Conservation (phyloP, 2,888 invertebrate genomes). For the Melolontha melolontha region DNA sequence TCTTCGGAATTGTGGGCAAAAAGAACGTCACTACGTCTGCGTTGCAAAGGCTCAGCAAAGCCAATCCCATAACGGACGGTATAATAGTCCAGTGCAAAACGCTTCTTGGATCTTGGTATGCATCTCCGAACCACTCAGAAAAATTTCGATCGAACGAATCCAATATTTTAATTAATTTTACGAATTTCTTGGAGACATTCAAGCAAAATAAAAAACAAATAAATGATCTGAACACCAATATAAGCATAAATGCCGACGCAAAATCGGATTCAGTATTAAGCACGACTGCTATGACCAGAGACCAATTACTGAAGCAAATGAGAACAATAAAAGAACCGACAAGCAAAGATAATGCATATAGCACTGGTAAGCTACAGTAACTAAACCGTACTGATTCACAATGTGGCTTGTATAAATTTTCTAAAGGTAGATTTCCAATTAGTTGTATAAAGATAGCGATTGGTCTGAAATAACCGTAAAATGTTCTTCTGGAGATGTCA, state of each 20-base stretch:
- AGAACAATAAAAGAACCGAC: too few relatives aligned
- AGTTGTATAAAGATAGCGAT: constrained; percentile 3
- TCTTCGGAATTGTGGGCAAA: background rate
- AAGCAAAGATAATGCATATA: background rate
- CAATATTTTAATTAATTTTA: constrained; percentile 48
- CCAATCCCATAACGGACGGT: constrained; percentile 5
- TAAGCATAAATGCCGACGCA: constrained; percentile 32
- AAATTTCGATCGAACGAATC: constrained; percentile 48
- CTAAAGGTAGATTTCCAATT: background rate
- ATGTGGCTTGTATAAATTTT: background rate
- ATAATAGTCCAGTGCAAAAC: constrained; percentile 7
- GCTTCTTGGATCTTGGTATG: background rate
- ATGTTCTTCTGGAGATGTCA: background rate
- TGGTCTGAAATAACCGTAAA: constrained; percentile 1
- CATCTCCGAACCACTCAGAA: constrained; percentile 5
- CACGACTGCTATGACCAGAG: too few relatives aligned
- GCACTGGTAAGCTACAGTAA: constrained; percentile 10
- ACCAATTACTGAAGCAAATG: too few relatives aligned
- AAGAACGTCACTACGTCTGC: constrained; percentile 22
- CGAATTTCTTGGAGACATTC: constrained; percentile 45
- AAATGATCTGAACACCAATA: constrained; percentile 46
- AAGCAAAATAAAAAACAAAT: constrained; percentile 46
- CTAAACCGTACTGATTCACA: background rate
- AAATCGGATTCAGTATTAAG: background rate
- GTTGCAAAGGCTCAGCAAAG: constrained; percentile 1